A percentile compares a stretch with the other conserved stretches of the same genome.
Conservation (phyloP, 2,888 invertebrate species). For the Seira sanloemensis region DNA sequence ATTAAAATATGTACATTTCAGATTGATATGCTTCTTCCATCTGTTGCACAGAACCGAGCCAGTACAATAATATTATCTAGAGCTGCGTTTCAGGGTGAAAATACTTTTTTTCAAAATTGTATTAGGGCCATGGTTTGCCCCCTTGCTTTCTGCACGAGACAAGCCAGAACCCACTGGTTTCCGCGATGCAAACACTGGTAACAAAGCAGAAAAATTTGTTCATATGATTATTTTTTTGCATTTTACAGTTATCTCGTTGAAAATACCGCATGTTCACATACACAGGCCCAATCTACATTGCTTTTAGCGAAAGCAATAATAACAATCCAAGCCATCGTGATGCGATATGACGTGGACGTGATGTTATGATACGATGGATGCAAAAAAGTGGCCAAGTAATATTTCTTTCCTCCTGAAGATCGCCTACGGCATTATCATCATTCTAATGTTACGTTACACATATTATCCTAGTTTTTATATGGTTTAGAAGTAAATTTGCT, state of each 20-base stretch:
- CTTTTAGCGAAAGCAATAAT: constrained; percentile 64
- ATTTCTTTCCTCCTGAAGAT: constrained; percentile 43
- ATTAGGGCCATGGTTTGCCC: not conserved
- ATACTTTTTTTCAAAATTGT: no score
- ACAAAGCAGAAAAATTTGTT: not conserved
- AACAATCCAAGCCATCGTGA: constrained; percentile 65
- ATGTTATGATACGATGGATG: constrained; percentile 65
- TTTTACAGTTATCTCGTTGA: constrained; percentile 66
- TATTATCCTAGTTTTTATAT: constrained; percentile 21
- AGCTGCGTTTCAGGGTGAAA: no score
- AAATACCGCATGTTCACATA: constrained; percentile 54
- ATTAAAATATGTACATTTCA: no score
- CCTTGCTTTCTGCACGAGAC: not conserved
- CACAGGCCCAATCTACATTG: constrained; percentile 29
- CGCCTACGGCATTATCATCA: constrained; percentile 50
- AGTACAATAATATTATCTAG: no score
- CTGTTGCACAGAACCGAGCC: no score
- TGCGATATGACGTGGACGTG: constrained; percentile 65
- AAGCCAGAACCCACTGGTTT: not conserved
- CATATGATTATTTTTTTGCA: constrained; percentile 44
- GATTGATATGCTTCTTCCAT: no score
- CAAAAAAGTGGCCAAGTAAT: constrained; percentile 61
- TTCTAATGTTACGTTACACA: constrained; percentile 50
- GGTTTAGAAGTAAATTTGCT: constrained; percentile 12
- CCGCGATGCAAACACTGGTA: constrained; percentile 1